These are phyloP conservation scores for Merops nubicus DNA, from an alignment of 2,113 vertebrate species.

Conservation along the genomic window DNA sequence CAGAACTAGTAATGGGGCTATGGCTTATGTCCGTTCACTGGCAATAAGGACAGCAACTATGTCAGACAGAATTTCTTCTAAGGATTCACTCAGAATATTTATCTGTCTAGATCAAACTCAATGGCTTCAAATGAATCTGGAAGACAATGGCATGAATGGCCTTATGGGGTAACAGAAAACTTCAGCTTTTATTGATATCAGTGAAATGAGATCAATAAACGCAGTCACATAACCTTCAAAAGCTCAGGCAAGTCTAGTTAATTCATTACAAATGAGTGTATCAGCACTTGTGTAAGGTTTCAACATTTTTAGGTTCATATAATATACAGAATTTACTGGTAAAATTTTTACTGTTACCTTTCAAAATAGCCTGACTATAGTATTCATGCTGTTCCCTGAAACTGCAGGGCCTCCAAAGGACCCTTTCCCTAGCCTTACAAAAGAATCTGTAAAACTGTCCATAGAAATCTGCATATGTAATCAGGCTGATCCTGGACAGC, in stretches of 20 bases:
- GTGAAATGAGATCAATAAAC: constrained; percentile 10
- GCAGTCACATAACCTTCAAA: constrained; percentile 23
- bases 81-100: neutral
- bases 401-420: neutral
- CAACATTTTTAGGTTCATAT: neutral
- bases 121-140: constrained; percentile 2
- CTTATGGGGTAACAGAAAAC: neutral
- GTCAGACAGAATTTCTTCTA: neutral
- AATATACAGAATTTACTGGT: neutral
- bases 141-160: neutral
- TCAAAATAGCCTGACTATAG: neutral
- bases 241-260: neutral
- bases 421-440: neutral
- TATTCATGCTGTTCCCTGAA: neutral
- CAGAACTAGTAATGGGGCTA: neutral
- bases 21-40: neutral
- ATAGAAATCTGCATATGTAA: neutral
- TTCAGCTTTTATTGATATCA: constrained; percentile 7
- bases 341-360: neutral
- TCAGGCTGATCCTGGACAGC: neutral
- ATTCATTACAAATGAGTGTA: constrained; percentile 4
- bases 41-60: neutral
- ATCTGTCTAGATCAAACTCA: constrained; percentile 18
- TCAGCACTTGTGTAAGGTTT: neutral
- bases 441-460: neutral